Evolutionary conservation across 1,140 invertebrate species (phyloP).

Genomic region (Trypoxylus dichotomus): DNA sequence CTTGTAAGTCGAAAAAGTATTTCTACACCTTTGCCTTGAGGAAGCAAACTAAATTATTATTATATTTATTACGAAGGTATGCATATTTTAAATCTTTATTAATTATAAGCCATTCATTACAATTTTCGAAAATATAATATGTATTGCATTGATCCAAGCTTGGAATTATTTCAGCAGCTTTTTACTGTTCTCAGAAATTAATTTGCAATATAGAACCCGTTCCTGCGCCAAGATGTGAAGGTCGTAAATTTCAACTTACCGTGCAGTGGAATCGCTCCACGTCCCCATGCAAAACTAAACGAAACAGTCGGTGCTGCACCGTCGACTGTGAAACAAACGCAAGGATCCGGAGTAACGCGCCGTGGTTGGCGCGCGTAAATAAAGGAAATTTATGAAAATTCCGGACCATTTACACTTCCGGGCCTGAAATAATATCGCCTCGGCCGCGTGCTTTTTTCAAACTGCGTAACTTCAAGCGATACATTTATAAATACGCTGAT

Average conservation of each 20-base stretch:
- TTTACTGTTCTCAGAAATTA: neutral
- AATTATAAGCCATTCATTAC: no score
- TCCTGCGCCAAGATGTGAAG: neutral
- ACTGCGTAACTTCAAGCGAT: neutral
- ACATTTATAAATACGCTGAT: neutral
- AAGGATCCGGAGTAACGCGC: neutral
- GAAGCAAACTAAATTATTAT: no score
- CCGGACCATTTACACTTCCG: conserved; percentile 1
- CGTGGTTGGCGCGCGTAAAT: neutral
- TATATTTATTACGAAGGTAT: no score
- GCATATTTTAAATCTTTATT: no score
- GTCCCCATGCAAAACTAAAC: neutral
- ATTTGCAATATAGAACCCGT: neutral
- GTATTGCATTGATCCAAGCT: no score
- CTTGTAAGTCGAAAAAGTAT: no score
- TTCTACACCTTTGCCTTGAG: no score
- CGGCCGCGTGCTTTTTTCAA: neutral
- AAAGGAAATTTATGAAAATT: neutral
- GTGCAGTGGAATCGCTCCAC: neutral
- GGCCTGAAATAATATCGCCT: neutral
- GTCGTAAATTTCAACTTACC: neutral
- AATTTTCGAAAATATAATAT: no score
- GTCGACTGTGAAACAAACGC: conserved; percentile 5
- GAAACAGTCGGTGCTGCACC: neutral
- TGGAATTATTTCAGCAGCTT: no score